Base-by-base conservation (phyloP, 2,113 vertebrate species). In the Conger conger region DNA sequence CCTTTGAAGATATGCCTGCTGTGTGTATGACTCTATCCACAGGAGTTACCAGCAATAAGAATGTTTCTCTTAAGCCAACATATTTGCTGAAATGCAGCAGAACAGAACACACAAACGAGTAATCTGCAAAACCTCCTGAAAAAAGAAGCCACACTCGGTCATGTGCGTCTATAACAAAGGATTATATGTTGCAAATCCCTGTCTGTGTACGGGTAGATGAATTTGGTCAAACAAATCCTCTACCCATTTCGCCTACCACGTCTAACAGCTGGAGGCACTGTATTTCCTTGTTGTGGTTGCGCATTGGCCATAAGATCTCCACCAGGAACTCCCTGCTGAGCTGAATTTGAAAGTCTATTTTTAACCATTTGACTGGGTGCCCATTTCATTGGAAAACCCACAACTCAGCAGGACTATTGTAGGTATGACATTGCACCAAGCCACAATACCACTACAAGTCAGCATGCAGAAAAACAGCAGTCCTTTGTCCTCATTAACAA, bases 361-460 rank as follows among this genome's bases (percentile, higher is more conserved):
- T 89, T 87, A 89, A 83, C 57, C 0, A 73, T 82, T 60, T 86
- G 85, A 83, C 84, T 42, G 54, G 78, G 40, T 86, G 82, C 86
- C 87, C 36, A 60, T 83, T 89, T 85, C 63, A 87, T 16, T 38
- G 84, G 81, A 78, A 86, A 87, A 82, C 30, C 83, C 83, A 80
- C 42, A 83, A 82, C 86, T 87, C 87, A 88, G 86, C 86, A 87
- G 37, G 57, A 35, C 42, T 57, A 36, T 20, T 13, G 50, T 35
- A 77, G 83, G 81, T 38, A 73, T 89, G 84, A 88, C 87, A 90
- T 81, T 87, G 87, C 88, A 86, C 73, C 84, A 87, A 83, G 18
- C 54, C 13, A 63, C 78, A 81, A n/a, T 35, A 77, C 82, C 80
- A 80, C 82, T 38, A 83, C 83, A 81, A 37, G 40, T 18, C 37